phyloP scores from a whole-genome alignment of 2,888 invertebrate species.

The Pachydiplax longipennis region DNA sequence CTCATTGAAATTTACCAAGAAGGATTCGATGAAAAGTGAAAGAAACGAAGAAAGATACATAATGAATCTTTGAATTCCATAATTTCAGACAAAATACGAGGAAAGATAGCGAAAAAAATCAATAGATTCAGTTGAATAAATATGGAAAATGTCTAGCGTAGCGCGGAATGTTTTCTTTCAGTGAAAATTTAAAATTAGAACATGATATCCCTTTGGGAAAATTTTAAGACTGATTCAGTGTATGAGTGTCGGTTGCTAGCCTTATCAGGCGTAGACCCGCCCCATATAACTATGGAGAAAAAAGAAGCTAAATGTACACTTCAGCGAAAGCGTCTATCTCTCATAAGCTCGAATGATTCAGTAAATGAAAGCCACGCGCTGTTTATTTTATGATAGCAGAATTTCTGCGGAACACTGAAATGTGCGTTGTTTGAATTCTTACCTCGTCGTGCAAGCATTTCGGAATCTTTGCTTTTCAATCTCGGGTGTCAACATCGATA shows the following conservation, averaged over 20 bases:
- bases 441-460: background rate
- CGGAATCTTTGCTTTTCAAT: background rate
- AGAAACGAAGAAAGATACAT: too few relatives aligned
- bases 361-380: background rate
- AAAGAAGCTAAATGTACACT: background rate
- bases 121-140: too few relatives aligned
- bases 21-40: too few relatives aligned
- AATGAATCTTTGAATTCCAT: too few relatives aligned
- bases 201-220: background rate
- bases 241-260: background rate
- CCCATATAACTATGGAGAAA: background rate
- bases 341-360: background rate
- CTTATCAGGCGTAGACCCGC: background rate
- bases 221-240: background rate
- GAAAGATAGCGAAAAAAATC: too few relatives aligned
- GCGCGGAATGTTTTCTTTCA: too few relatives aligned
- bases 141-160: too few relatives aligned
- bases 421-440: background rate
- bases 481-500: background rate
- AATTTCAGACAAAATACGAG: too few relatives aligned
- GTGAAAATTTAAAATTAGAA: background rate
- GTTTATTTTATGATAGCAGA: background rate
- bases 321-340: background rate
- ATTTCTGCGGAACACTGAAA: background rate
- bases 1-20: too few relatives aligned